phyloP scores from a whole-genome alignment of 2,113 vertebrate species.

The Cygnus atratus region DNA sequence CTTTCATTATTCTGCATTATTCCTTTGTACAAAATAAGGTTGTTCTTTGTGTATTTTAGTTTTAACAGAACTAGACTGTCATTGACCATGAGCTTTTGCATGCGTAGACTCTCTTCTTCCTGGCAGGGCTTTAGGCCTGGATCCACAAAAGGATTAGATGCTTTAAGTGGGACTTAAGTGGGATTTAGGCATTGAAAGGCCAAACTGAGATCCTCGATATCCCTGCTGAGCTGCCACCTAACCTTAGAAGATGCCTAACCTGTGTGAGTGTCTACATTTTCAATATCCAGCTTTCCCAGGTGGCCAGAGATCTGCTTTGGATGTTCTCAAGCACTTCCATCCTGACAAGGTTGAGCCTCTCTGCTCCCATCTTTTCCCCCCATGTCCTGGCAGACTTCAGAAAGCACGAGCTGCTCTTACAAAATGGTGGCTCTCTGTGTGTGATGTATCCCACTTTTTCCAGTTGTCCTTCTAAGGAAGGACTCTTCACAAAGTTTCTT shows the following conservation, averaged over 20 bases:
- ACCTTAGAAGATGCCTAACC: conserved; percentile 59
- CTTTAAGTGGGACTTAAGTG: conserved; percentile 64
- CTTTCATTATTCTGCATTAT: conserved; percentile 58
- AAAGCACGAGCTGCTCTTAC: not conserved
- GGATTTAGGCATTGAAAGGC: conserved; percentile 68
- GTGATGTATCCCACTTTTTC: not conserved
- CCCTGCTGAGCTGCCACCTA: conserved; percentile 59
- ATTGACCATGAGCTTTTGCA: conserved; percentile 59
- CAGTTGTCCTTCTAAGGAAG: conserved; percentile 38
- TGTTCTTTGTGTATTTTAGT: conserved; percentile 15
- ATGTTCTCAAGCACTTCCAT: conserved; percentile 59
- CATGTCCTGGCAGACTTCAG: not conserved
- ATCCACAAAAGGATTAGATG: conserved; percentile 66
- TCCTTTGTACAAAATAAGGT: conserved; percentile 42
- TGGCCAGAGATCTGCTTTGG: conserved; percentile 24
- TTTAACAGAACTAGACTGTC: conserved; percentile 42
- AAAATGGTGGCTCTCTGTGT: not conserved
- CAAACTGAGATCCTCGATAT: conserved; percentile 51
- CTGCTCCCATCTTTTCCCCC: not conserved
- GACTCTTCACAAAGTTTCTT: not conserved
- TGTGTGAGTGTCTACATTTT: conserved; percentile 24
- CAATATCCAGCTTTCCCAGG: conserved; percentile 49
- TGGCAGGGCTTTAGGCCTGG: conserved; percentile 48
- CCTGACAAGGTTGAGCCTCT: conserved; percentile 53
- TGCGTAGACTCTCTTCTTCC: conserved; percentile 34